Base-by-base conservation (phyloP, 2,888 invertebrate species). In the Sthenelais limicola region DNA sequence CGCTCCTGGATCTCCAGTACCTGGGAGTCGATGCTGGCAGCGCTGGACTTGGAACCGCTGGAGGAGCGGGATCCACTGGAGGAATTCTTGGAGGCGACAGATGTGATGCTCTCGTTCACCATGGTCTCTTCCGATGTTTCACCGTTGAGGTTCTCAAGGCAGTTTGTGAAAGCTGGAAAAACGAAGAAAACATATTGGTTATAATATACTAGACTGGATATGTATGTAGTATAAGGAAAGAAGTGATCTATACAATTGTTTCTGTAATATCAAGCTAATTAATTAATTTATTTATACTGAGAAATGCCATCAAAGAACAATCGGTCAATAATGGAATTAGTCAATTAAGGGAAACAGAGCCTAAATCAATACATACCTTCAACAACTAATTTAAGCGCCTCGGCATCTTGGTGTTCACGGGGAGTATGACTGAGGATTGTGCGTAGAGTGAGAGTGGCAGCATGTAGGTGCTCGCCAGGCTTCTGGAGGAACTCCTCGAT, bases 1-100 rank as follows among this genome's bases (percentile, higher is more conserved):
- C 81, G 76, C 38, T 83, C 81, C 72, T 86, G 85, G 48, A 87
- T 82, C 33, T 80, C 81, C 75, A 82, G 76, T 28, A 87, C 82
- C 72, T 86, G 83, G 0, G 78, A 76, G 76, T 86, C 85, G 9
- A 78, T 67, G 66, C 76, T 77, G 56, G 75, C 66, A n/a, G 74
- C 54, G 56, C 77, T 72, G 43, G 48, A 69, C 24, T 21, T 38
- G 43, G 73, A 56, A 0, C 49, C 33, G 26, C 56, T 24, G 5
- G 68, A 69, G 32, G 32, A 33, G 15, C 32, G n/a, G 26, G 67
- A 67, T n/a, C 32, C 47, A 2, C 28, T 12, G 18, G 67, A 67
- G 1, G 48, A 48, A 9, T 12, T 21, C 21, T 43, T 43, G 24
- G 38, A 62, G 24, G 35, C 9, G 21, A 4, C 4, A 5, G 35